These are phyloP conservation scores for Cabera pusaria DNA, from an alignment of 2,888 invertebrate species.

Conservation along the genomic window DNA sequence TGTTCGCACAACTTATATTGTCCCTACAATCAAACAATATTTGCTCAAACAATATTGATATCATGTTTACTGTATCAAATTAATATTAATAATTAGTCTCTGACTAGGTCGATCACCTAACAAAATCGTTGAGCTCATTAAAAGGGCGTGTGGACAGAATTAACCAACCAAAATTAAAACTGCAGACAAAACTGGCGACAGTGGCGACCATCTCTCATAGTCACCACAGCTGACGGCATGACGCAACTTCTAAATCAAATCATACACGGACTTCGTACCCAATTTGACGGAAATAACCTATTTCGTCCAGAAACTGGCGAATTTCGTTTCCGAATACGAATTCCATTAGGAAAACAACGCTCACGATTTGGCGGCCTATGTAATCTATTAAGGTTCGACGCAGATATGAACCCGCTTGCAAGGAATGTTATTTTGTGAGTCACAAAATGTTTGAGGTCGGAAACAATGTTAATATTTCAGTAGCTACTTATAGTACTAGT, in stretches of 20 bases:
- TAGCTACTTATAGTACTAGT: too few species aligned
- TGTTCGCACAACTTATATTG: too few species aligned
- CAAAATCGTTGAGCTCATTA: neutral
- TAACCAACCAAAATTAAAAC: conserved; percentile 12
- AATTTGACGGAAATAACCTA: conserved; percentile 33
- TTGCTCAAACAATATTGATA: too few species aligned
- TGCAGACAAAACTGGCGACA: conserved; percentile 17
- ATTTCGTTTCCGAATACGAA: conserved; percentile 39
- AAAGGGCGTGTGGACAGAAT: conserved; percentile 9
- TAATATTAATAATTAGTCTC: too few species aligned
- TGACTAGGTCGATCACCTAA: too few species aligned
- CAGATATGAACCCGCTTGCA: conserved; percentile 23
- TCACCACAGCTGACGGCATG: conserved; percentile 21
- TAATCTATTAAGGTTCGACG: conserved; percentile 16
- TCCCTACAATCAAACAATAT: too few species aligned
- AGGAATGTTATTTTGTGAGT: too few species aligned
- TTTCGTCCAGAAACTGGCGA: conserved; percentile 25
- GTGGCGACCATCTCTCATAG: conserved; percentile 20
- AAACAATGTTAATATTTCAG: too few species aligned
- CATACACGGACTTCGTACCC: conserved; percentile 29
- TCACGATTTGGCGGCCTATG: conserved; percentile 41
- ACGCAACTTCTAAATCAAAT: conserved; percentile 32
- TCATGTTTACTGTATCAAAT: too few species aligned
- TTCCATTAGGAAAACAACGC: conserved; percentile 58
- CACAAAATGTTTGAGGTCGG: too few species aligned